phyloP scores from a whole-genome alignment of 2,888 invertebrate species.

The Apoda limacodes region DNA sequence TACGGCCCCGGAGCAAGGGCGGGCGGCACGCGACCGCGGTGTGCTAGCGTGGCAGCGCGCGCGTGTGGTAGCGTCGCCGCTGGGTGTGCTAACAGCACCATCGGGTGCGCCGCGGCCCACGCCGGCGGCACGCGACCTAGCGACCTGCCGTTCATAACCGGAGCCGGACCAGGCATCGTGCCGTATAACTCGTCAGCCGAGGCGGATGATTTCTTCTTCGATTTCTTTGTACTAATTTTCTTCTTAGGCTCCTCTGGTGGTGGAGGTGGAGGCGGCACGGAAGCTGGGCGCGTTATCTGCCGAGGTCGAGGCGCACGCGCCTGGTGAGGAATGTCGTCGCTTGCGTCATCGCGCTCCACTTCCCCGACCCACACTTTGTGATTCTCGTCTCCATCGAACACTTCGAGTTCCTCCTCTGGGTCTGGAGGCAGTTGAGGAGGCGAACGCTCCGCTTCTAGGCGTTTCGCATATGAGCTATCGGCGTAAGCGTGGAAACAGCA shows the following conservation, averaged over 20 bases:
- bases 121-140: constrained; percentile 56
- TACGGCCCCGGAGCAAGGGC: constrained; percentile 61
- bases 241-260: constrained; percentile 76
- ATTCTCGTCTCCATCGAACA: constrained; percentile 92
- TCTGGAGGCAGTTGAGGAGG: constrained; percentile 50
- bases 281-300: constrained; percentile 82
- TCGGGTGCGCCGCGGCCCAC: constrained; percentile 56
- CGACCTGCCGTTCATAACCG: constrained; percentile 52
- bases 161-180: constrained; percentile 62
- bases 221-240: constrained; percentile 66
- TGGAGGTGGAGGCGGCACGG: constrained; percentile 87
- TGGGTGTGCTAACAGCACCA: constrained; percentile 61
- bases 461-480: constrained; percentile 92
- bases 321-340: constrained; percentile 73
- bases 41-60: constrained; percentile 61
- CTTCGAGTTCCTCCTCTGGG: constrained; percentile 81
- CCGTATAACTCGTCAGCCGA: constrained; percentile 71
- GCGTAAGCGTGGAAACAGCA: constrained; percentile 99
- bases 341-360: constrained; percentile 79
- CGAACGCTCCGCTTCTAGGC: constrained; percentile 74
- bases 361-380: constrained; percentile 95
- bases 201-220: constrained; percentile 69
- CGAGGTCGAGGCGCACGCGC: constrained; percentile 80
- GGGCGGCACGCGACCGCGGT: constrained; percentile 71
- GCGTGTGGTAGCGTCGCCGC: constrained; percentile 57